A percentile compares a stretch with the other conserved stretches of the same genome.
Evolutionary conservation across 2,113 vertebrate species (phyloP).

Genomic region (Atrichornis clamosus): DNA sequence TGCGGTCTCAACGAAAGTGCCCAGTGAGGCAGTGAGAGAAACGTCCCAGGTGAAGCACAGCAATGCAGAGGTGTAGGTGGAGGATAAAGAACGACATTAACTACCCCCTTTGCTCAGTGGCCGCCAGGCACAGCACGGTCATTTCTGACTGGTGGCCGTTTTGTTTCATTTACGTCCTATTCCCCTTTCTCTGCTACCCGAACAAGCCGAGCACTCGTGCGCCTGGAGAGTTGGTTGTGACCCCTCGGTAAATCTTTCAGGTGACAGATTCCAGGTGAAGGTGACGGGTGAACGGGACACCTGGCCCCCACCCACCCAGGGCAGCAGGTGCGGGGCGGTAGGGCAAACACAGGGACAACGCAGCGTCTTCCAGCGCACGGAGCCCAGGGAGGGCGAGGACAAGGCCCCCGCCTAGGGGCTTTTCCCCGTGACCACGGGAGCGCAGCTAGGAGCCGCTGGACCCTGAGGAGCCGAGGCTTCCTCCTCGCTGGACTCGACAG

Average conservation of each 20-base stretch:
- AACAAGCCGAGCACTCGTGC: not conserved
- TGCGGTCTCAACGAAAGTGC: not conserved
- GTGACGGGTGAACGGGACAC: not conserved
- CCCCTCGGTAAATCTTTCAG: not conserved
- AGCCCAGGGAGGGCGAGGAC: not conserved
- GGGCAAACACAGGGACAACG: not conserved
- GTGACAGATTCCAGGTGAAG: conserved; percentile 12
- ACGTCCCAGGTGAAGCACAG: not conserved
- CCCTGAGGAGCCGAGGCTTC: not conserved
- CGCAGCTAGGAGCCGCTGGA: not conserved
- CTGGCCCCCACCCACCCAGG: not conserved
- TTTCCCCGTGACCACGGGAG: not conserved
- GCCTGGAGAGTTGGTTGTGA: not conserved
- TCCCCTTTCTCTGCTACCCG: not conserved
- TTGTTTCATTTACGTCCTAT: not conserved
- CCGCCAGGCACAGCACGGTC: not conserved
- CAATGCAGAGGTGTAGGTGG: not conserved
- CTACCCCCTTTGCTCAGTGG: not conserved
- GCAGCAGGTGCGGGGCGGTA: not conserved
- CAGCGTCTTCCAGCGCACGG: not conserved
- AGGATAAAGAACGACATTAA: not conserved
- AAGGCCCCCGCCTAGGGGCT: not conserved
- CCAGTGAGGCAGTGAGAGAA: not conserved
- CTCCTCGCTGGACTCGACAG: not conserved
- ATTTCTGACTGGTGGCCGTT: not conserved